Evolutionary conservation across 2,797 vertebrate genomes (phyloP).

Genomic region (Mycteria americana): DNA sequence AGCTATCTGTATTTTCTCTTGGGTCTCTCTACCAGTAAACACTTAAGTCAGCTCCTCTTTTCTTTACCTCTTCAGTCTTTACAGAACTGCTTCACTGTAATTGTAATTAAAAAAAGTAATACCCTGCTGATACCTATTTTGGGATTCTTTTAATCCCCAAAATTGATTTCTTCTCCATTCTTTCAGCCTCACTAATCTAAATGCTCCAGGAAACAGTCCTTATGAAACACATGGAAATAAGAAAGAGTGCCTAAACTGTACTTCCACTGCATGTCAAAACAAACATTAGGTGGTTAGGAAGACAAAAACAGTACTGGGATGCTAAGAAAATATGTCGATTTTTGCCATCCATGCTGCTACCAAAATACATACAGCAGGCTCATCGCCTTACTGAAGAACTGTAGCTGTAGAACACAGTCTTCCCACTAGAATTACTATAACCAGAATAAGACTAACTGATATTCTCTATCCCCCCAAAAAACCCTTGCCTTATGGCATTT

Average conservation of each 20-base stretch:
- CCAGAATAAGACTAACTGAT: not conserved
- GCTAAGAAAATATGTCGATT: not conserved
- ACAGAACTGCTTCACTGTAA: not conserved
- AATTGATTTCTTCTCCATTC: constrained; percentile 14
- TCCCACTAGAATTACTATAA: not conserved
- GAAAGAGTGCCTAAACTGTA: not conserved
- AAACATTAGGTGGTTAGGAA: not conserved
- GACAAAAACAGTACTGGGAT: not conserved
- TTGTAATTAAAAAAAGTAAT: not conserved
- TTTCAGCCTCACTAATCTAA: constrained; percentile 3
- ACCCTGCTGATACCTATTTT: constrained; percentile 5
- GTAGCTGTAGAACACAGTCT: not conserved
- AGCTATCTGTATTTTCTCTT: not conserved
- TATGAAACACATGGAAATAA: not conserved
- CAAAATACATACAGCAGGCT: not conserved
- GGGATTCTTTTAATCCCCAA: not conserved
- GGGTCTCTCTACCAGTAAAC: not conserved
- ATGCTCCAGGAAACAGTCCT: not conserved
- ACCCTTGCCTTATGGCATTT: not conserved
- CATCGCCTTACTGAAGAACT: not conserved
- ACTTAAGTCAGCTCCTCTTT: not conserved
- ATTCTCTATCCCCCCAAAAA: not conserved
- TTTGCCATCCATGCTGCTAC: not conserved
- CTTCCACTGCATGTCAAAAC: not conserved
- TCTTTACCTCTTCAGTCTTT: not conserved